Evolutionary conservation across 2,888 invertebrate genomes (phyloP), one percentile per base, ranked within the genome.

Genomic region (Drosophila prolongata): DNA sequence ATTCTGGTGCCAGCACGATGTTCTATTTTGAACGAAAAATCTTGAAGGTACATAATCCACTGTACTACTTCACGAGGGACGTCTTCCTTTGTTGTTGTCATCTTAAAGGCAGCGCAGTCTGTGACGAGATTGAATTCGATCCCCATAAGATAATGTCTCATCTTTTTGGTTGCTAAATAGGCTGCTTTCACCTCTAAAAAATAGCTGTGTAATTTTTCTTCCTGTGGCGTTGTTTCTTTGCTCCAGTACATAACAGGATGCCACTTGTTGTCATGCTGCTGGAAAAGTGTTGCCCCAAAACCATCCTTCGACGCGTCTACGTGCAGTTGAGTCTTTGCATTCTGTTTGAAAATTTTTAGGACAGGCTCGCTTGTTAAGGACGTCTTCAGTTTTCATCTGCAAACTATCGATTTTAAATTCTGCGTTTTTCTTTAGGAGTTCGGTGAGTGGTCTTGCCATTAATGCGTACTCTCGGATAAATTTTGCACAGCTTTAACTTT

Each of bases 71-170:
- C 40, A 40, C 40, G 40, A 40, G 40, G 40, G 40, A 40, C 14
- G 40, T 40, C 40, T 40, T 40, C 14, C 40, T 40, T 14, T 40
- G 40, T 40, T 40, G 40, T 40, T 40, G 40, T 40, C 40, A 40
- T 40, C 40, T 40, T 40, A 40, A 40, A 40, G 40, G 40, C 40
- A 14, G 40, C n/a, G n/a, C n/a, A n/a, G n/a, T n/a, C n/a, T n/a
- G n/a, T n/a, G n/a, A n/a, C n/a, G n/a, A n/a, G n/a, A n/a, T n/a
- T n/a, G n/a, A n/a, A n/a, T n/a, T n/a, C n/a, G n/a, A n/a, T n/a
- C n/a, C 40, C 40, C 8, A 14, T 40, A 40, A 40, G 40, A 3
- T 9, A 40, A 40, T 40, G 40, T 3, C 40, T 40, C 9, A 40
- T 40, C 14, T 14, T 40, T 37, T 37, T 37, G 13, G 37, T 37